phyloP scores from a whole-genome alignment of 2,113 vertebrate genomes.

The Dascyllus trimaculatus region DNA sequence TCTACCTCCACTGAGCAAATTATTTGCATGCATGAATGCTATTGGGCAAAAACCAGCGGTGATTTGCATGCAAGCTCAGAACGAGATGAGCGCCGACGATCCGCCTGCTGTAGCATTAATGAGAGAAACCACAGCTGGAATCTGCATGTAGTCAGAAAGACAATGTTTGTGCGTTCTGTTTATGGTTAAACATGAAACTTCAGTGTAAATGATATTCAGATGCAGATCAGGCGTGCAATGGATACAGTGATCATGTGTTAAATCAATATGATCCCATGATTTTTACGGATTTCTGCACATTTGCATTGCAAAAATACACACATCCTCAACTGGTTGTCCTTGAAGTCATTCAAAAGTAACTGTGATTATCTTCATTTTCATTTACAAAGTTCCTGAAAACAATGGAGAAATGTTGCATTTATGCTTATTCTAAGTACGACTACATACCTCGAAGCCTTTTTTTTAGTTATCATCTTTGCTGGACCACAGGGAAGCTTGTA shows the following conservation, averaged over 20 bases:
- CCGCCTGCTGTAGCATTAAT: conserved; percentile 31
- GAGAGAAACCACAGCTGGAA: conserved; percentile 9
- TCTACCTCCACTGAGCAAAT: conserved; percentile 34
- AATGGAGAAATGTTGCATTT: too few species aligned
- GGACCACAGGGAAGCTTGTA: background rate
- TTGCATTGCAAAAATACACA: background rate
- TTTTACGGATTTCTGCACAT: background rate
- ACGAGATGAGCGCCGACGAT: background rate
- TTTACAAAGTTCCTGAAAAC: background rate
- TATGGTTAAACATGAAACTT: background rate
- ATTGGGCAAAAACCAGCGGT: conserved; percentile 38
- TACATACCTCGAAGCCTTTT: background rate
- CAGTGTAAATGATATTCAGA: conserved; percentile 11
- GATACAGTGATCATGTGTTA: background rate
- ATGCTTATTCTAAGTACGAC: too few species aligned
- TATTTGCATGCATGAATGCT: conserved; percentile 42
- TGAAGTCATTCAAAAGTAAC: background rate
- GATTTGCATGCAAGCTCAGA: conserved; percentile 28
- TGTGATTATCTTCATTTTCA: background rate
- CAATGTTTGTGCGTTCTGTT: conserved; percentile 5
- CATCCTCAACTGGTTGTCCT: background rate
- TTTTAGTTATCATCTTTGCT: background rate
- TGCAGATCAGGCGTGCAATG: background rate
- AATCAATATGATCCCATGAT: background rate
- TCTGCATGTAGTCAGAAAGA: background rate